Evolutionary conservation across 2,113 vertebrate genomes (phyloP).

Genomic region (Pavo muticus): DNA sequence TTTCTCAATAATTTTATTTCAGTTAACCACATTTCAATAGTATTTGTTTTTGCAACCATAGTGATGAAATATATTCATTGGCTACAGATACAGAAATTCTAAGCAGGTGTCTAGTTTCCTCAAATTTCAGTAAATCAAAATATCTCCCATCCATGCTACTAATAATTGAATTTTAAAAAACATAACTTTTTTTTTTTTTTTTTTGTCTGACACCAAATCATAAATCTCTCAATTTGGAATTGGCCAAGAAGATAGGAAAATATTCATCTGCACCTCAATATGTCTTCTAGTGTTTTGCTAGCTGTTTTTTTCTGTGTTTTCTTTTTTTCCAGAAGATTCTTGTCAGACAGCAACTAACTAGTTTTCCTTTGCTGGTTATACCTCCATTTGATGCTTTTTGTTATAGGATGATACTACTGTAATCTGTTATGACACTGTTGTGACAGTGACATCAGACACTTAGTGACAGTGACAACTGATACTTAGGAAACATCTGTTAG

Average conservation of each 20-base stretch:
- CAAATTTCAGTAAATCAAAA: constrained; percentile 6
- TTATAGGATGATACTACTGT: not conserved
- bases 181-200: not conserved
- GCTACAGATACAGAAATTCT: not conserved
- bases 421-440: not conserved
- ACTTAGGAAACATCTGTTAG: not conserved
- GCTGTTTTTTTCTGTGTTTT: not conserved
- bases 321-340: not conserved
- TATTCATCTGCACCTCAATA: not conserved
- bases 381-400: not conserved
- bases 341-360: not conserved
- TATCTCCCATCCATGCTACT: not conserved
- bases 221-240: not conserved
- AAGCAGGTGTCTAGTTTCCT: constrained; percentile 49
- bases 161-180: not conserved
- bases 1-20: constrained; percentile 58
- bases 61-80: constrained; percentile 48
- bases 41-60: constrained; percentile 61
- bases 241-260: not conserved
- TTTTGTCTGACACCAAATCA: not conserved
- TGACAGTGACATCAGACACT: not conserved
- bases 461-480: not conserved
- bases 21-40: constrained; percentile 39
- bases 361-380: not conserved
- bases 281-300: not conserved